These are phyloP conservation scores for Siniperca knerii DNA, from an alignment of 2,113 vertebrate genomes.

Conservation along the genomic window DNA sequence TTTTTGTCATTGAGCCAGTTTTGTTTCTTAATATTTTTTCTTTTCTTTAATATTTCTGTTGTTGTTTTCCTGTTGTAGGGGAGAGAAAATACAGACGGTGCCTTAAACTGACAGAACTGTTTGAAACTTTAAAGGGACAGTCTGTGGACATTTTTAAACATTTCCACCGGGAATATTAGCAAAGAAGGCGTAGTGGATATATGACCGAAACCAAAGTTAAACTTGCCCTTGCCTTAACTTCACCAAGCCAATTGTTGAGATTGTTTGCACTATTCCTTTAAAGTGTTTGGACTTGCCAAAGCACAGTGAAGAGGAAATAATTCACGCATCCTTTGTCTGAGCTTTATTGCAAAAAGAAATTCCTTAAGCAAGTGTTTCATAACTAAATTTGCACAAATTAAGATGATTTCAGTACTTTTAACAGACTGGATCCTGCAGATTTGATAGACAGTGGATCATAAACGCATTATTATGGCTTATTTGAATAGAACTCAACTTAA, in stretches of 20 bases:
- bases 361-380: not conserved
- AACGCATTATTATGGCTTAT: not conserved
- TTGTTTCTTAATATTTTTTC: not conserved
- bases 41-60: conserved; percentile 30
- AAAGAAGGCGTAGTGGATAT: not conserved
- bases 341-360: not conserved
- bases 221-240: conserved; percentile 23
- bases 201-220: conserved; percentile 29
- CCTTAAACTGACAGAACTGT: conserved; percentile 48
- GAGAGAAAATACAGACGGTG: conserved; percentile 27
- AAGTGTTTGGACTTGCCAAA: conserved; percentile 45
- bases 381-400: not conserved
- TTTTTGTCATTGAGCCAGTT: conserved; percentile 78
- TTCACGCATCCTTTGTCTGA: not conserved
- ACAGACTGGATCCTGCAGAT: not conserved
- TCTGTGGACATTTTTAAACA: conserved; percentile 21
- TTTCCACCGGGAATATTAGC: conserved; percentile 7
- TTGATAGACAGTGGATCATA: not conserved
- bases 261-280: conserved; percentile 45
- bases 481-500: not conserved
- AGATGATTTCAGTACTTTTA: not conserved
- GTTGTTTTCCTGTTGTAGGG: conserved; percentile 46
- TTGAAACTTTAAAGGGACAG: conserved; percentile 48
- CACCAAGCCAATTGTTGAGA: conserved; percentile 2
- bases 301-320: not conserved